phyloP scores from a whole-genome alignment of 2,888 invertebrate species.

The Troilus luridus region DNA sequence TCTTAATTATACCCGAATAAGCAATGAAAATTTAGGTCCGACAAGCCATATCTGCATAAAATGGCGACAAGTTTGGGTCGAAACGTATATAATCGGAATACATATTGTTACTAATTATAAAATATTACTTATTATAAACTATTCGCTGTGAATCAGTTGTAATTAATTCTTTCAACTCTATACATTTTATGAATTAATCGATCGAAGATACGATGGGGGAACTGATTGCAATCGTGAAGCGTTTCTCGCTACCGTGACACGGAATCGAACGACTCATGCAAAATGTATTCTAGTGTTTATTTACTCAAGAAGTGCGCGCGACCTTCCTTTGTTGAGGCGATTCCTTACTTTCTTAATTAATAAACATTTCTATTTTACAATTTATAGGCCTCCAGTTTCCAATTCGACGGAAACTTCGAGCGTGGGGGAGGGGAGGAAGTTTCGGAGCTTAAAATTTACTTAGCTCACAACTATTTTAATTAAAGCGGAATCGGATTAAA shows the following conservation, averaged over 20 bases:
- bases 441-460: constrained; percentile 34
- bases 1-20: too few relatives aligned
- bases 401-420: neutral
- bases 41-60: too few relatives aligned
- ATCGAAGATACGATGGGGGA: neutral
- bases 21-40: too few relatives aligned
- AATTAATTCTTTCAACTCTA: neutral
- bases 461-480: constrained; percentile 45
- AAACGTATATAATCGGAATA: too few relatives aligned
- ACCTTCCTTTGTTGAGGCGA: neutral
- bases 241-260: neutral
- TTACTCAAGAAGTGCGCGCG: neutral
- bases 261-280: neutral
- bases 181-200: neutral
- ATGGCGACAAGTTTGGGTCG: too few relatives aligned
- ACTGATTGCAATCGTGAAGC: too few relatives aligned
- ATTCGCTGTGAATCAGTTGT: neutral
- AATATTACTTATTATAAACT: neutral
- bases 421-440: neutral
- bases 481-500: constrained; percentile 37
- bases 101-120: too few relatives aligned
- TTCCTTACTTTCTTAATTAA: constrained; percentile 42
- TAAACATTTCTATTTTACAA: constrained; percentile 44
- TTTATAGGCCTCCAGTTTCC: constrained; percentile 29
- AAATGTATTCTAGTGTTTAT: neutral